Evolutionary conservation across 2,888 invertebrate genomes (phyloP), one percentile per base, ranked within the genome.

Genomic region (Agelastica alni): DNA sequence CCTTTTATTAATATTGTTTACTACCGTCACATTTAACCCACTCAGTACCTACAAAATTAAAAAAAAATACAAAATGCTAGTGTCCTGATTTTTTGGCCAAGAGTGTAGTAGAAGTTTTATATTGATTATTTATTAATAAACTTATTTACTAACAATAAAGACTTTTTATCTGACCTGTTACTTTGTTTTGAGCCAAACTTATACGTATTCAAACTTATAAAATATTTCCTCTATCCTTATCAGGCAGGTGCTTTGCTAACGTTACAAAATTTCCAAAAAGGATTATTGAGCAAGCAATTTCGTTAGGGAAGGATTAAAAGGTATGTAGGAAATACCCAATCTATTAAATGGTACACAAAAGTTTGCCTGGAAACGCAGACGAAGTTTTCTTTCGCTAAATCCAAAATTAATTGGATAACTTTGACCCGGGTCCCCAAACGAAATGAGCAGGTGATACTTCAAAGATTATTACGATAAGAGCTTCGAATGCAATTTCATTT

Each of bases 251-350:
- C 45, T 45, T 45, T 45, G 32, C 32, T 20, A 13, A 44, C 30
- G 44, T 51, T 51, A 51, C 52, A 52, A 52, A 52, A 44, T 44
- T 52, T 52, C 54, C 44, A 45, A 49, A 49, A 46, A 37, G 54
- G 54, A 54, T 48, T 44, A 48, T 30, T 45, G 39, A 44, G 45
- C 39, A 28, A 43, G 44, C 42, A 46, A 39, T 54, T 54, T 49
- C 54, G 54, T 54, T 53, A 39, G 44, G 22, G 13, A 26, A 14
- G 54, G 54, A 54, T 54, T 54, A 54, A 31, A 48, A 32, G 26
- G 48, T 49, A 44, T 18, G 36, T 17, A 39, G 37, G 26, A 34
- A 53, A 53, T 43, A 48, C 49, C 54, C 37, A 39, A 54, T 54
- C 54, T 45, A 54, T 54, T 54, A 49, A 43, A 54, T 30, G 32